Base-by-base conservation (phyloP, 2,113 vertebrate species). In the Scalopus aquaticus region DNA sequence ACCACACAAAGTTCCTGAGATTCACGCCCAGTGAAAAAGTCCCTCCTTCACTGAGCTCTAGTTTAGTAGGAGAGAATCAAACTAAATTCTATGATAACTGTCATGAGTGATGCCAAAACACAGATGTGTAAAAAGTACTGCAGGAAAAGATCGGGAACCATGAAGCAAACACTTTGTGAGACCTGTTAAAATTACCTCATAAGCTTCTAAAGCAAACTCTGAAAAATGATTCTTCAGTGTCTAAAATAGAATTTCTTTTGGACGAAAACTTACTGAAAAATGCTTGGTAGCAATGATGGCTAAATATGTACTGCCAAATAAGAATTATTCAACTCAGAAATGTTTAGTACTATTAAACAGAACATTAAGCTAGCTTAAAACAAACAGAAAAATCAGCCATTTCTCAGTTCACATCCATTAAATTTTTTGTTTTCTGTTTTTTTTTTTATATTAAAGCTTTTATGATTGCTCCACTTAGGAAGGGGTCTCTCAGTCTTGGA, bases 241-340 rank as follows among this genome's bases (percentile, higher is more conserved):
- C 94, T 97, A 81, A 95, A 97, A 93, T 17, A 90, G 72, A 95
- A 95, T 39, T 83, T 78, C 73, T 73, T 91, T 77, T 79, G 51
- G 78, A 80, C 58, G 58, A 88, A 87, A 92, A 95, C 64, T 88
- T 73, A 92, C 76, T 93, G n/a, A 93, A 92, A 95, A 91, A 78
- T 81, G 92, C 70, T 91, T 73, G 20, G 37, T 69, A 64, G 39
- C 80, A 64, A 22, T 51, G 37, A 78, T 7, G n/a, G 65, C 9
- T 49, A 83, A 95, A 67, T 64, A 90, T 1, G 62, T 69, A 91
- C 73, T 90, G 73, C 85, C 92, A 90, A 96, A 46, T 64, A 79
- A 84, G 69, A 90, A 74, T 82, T 44, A 67, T 76, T 73, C 16
- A 19, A 88, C 73, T 93, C 83, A 51, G 54, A 96, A 95, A 93